Percentiles rank a stretch among this genome's conserved stretches.
Evolutionary conservation across 1,140 invertebrate genomes (phyloP).

Genomic region (Trinorchestia longiramus): DNA sequence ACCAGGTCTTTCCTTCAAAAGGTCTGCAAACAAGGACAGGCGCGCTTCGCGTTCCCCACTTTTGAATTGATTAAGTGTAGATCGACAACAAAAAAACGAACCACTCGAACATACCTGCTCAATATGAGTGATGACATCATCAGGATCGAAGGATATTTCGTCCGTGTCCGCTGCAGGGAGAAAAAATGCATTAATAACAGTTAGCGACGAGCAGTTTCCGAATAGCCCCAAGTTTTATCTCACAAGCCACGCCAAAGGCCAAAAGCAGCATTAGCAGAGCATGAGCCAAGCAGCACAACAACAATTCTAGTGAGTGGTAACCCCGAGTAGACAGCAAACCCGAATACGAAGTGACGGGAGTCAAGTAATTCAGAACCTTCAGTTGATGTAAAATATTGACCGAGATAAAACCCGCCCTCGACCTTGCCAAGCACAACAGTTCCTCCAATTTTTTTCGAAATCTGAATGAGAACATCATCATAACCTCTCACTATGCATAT

Average conservation of each 20-base stretch:
- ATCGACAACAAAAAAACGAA: neutral
- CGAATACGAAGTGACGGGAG: too few relatives aligned
- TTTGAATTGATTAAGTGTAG: neutral
- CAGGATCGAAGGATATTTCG: conserved; percentile 95
- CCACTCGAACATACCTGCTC: conserved; percentile 78
- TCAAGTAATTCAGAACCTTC: too few relatives aligned
- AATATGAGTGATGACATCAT: conserved; percentile 92
- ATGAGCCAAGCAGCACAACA: too few relatives aligned
- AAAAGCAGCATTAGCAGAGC: neutral
- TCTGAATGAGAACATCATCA: too few relatives aligned
- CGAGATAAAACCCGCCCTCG: too few relatives aligned
- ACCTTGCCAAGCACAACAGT: too few relatives aligned
- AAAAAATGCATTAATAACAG: neutral
- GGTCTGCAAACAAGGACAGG: neutral
- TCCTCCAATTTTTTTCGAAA: too few relatives aligned
- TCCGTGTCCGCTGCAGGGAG: conserved; percentile 82
- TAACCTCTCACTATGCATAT: too few relatives aligned
- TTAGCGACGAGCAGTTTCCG: neutral
- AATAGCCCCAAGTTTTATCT: neutral
- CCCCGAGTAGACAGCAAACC: too few relatives aligned
- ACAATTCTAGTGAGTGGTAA: neutral
- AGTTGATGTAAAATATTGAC: too few relatives aligned
- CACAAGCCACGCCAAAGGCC: too few relatives aligned
- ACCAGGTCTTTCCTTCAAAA: neutral
- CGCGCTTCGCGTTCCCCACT: neutral